phyloP scores from a whole-genome alignment of 2,888 invertebrate species.

The Lycophotia porphyrea region DNA sequence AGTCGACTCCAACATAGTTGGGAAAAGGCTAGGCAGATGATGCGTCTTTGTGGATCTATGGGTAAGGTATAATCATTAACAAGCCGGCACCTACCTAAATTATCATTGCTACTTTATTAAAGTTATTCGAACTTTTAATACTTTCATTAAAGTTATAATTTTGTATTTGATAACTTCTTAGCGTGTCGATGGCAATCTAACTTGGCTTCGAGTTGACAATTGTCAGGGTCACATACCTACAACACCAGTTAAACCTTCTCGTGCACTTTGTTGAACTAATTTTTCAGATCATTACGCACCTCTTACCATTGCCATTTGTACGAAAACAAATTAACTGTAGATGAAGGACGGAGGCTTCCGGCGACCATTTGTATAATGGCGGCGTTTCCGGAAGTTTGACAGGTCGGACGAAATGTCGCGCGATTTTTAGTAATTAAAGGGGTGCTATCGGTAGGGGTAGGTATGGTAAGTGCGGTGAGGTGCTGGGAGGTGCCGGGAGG shows the following conservation, averaged over 20 bases:
- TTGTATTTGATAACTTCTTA: not conserved
- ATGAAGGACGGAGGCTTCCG: constrained; percentile 72
- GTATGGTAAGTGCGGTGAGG: constrained; percentile 24
- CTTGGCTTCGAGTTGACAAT: not conserved
- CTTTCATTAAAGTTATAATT: not conserved
- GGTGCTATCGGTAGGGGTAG: constrained; percentile 65
- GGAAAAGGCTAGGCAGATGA: too few species aligned
- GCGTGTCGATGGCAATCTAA: not conserved
- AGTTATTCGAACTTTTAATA: not conserved
- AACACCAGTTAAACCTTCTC: constrained; percentile 41
- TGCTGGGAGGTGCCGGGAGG: constrained; percentile 20
- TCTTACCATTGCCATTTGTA: constrained; percentile 82
- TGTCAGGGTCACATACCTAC: not conserved
- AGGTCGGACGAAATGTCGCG: constrained; percentile 88
- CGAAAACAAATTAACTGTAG: constrained; percentile 86
- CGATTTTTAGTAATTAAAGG: constrained; percentile 89
- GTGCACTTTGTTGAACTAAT: constrained; percentile 24
- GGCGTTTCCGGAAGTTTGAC: constrained; percentile 84
- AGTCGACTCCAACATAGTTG: too few species aligned
- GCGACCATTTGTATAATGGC: constrained; percentile 82
- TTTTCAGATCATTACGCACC: constrained; percentile 80
- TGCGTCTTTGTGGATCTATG: not conserved
- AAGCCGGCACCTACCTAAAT: too few species aligned
- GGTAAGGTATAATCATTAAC: not conserved
- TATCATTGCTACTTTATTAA: not conserved